Evolutionary conservation across 2,888 invertebrate genomes (phyloP).

Genomic region (Tetranychus piercei): DNA sequence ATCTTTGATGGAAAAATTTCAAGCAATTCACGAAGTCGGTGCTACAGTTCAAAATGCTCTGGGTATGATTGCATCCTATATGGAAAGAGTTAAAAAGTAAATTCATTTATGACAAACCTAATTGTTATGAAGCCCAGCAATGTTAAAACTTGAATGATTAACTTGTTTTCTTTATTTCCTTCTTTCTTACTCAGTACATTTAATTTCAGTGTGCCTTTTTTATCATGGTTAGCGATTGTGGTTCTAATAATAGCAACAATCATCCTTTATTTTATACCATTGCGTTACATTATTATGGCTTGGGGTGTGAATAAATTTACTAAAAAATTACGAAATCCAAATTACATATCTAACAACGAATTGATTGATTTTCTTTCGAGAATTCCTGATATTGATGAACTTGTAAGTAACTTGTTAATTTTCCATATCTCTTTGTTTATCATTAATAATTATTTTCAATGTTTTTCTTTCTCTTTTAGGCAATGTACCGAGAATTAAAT

Average conservation of each 20-base stretch:
- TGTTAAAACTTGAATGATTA: slow-evolving; percentile 6
- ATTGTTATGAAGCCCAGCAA: slow-evolving; percentile 14
- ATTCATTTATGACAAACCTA: not conserved
- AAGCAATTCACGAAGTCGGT: slow-evolving; percentile 91
- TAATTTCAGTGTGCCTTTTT: slow-evolving; percentile 88
- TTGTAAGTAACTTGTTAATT: slow-evolving; percentile 22
- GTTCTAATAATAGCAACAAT: slow-evolving; percentile 51
- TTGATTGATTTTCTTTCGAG: slow-evolving; percentile 78
- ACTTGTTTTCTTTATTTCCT: slow-evolving; percentile 11
- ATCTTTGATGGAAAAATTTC: slow-evolving; percentile 73
- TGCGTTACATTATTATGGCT: slow-evolving; percentile 67
- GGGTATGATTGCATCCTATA: slow-evolving; percentile 77
- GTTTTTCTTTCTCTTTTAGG: not conserved
- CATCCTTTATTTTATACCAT: slow-evolving; percentile 68
- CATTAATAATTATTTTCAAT: not conserved
- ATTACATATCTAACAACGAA: slow-evolving; percentile 92
- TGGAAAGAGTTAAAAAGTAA: slow-evolving; percentile 83
- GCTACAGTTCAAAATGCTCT: slow-evolving; percentile 88
- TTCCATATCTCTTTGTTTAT: not conserved
- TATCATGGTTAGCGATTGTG: slow-evolving; percentile 74
- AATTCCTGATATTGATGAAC: slow-evolving; percentile 49
- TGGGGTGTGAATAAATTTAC: slow-evolving; percentile 96
- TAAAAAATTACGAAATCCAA: slow-evolving; percentile 71
- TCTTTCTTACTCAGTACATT: slow-evolving; percentile 49
- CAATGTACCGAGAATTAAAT: no score